Evolutionary conservation across 2,113 vertebrate species (phyloP), one percentile per base, ranked within the genome.

Genomic region (Toxotes jaculatrix): DNA sequence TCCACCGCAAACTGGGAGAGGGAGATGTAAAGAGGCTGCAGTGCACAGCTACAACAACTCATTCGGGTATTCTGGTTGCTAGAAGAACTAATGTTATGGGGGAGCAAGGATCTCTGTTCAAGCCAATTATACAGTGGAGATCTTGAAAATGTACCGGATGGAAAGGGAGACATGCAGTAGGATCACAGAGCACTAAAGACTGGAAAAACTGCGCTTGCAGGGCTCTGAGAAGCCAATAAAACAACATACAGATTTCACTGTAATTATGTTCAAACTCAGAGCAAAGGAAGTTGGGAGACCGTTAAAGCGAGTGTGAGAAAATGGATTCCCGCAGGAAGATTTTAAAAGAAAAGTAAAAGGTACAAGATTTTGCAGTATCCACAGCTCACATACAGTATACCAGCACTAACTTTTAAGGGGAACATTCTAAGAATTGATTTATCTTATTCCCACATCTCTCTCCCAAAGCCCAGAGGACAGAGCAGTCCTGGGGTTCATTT

Each of bases 211-310:
- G 65, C 27, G 56, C 43, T 57, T 27, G 42, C 75, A 8, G 36
- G 70, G 74, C 73, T 72, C 71, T 43, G 43, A 83, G 80, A 91
- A 85, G 62, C 82, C 83, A 85, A 86, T 81, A 84, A 80, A 86
- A 83, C 79, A 79, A 87, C 85, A 81, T 62, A 84, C 70, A 79
- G 59, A 87, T 79, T 88, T 81, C 59, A 68, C 62, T 89, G 53
- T 86, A 89, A 90, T 88, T 88, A 85, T 53, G 61, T 79, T 81
- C 60, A 65, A 90, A 86, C 56, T 67, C 9, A 19, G 76, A 80
- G 57, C 47, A 82, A 65, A 77, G 72, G 76, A 85, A 89, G 70
- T 59, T 43, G 47, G 72, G 53, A 81, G 62, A 60, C 14, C 5
- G 32, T 62, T 64, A 49, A 51, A 80, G 72, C 38, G 45, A 70